Conservation (phyloP, 2,797 vertebrate genomes). For the Sarcoramphus papa region DNA sequence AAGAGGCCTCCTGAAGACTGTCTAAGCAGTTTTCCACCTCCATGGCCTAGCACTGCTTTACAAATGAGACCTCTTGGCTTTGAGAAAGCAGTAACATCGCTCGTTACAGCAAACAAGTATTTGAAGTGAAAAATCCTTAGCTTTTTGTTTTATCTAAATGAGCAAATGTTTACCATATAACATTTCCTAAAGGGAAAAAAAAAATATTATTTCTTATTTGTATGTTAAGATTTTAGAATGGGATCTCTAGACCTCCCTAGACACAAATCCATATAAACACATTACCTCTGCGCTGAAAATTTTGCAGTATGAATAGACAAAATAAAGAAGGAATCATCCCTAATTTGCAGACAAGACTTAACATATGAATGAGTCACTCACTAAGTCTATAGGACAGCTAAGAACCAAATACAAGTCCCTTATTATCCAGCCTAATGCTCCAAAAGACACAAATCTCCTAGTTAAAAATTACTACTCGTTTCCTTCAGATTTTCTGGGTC, state of each 20-base stretch:
- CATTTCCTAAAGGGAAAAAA: not conserved
- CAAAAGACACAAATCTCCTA: not conserved
- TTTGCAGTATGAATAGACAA: not conserved
- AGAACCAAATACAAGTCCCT: not conserved
- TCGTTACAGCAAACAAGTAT: not conserved
- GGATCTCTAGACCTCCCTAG: not conserved
- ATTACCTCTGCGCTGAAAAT: not conserved
- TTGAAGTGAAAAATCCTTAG: not conserved
- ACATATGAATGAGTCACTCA: not conserved
- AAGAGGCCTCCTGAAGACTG: not conserved
- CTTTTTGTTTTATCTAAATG: not conserved
- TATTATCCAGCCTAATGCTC: not conserved
- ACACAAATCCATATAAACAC: not conserved
- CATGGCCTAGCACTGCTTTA: not conserved
- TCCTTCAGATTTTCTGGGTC: not conserved
- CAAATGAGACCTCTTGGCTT: not conserved
- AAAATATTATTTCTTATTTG: not conserved
- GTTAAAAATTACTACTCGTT: not conserved
- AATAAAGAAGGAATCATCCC: not conserved
- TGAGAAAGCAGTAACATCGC: not conserved
- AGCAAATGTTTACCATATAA: not conserved
- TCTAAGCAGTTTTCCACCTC: not conserved
- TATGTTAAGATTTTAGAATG: not conserved
- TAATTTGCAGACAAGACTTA: not conserved
- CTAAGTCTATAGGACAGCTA: not conserved